Conservation (phyloP, 2,888 invertebrate species). For the Macropis europaea region DNA sequence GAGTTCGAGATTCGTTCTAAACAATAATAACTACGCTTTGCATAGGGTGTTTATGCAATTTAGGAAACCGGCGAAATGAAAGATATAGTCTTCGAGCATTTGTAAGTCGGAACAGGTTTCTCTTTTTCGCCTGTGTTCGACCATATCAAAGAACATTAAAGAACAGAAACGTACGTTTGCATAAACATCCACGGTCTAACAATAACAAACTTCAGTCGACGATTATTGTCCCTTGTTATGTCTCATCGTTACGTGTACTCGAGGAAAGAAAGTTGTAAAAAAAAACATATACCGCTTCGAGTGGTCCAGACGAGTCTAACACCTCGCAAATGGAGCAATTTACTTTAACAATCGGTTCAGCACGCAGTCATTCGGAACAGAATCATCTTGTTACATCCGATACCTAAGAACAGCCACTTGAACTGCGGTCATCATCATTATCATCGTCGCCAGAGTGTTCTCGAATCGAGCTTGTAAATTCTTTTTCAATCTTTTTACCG, state of each 20-base stretch:
- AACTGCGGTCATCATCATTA: background rate
- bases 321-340: constrained; percentile 21
- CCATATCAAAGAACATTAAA: too few relatives aligned
- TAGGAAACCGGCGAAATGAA: too few relatives aligned
- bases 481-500: too few relatives aligned
- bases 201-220: constrained; percentile 23
- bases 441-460: background rate
- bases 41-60: too few relatives aligned
- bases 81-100: too few relatives aligned
- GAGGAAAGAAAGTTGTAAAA: background rate
- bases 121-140: too few relatives aligned
- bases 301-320: background rate
- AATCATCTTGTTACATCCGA: background rate
- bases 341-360: background rate
- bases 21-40: background rate
- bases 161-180: too few relatives aligned
- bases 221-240: constrained; percentile 33
- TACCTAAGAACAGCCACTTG: background rate
- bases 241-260: background rate
- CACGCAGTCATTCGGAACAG: background rate
- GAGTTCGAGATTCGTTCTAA: background rate
- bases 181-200: too few relatives aligned
- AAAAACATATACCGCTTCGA: background rate
- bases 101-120: too few relatives aligned
- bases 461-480: background rate